Evolutionary conservation across 1,140 invertebrate genomes (phyloP).

Genomic region (Laupala kohalensis): DNA sequence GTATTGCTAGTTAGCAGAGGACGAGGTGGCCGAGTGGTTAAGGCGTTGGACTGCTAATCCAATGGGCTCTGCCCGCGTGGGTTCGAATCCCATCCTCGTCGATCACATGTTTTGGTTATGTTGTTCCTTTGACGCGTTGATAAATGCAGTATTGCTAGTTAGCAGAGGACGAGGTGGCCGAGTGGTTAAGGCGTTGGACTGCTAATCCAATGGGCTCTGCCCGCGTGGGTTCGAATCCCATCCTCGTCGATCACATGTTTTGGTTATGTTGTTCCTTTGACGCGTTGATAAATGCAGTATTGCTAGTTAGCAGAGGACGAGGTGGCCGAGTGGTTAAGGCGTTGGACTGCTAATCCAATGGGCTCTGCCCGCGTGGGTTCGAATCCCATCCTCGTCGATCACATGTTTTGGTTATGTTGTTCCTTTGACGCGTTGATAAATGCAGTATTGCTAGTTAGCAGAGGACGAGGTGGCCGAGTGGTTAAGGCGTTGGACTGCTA

Average conservation of each 20-base stretch:
- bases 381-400: conserved; percentile 13
- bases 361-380: conserved; percentile 10
- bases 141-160: too few species aligned
- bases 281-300: too few species aligned
- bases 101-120: too few species aligned
- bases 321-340: conserved; percentile 13
- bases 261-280: too few species aligned
- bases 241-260: conserved; percentile 13
- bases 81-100: conserved; percentile 17
- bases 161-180: conserved; percentile 13
- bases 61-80: conserved; percentile 17
- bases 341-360: conserved; percentile 13
- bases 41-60: conserved; percentile 17
- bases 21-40: conserved; percentile 17
- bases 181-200: conserved; percentile 13
- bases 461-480: conserved; percentile 12
- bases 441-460: too few species aligned
- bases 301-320: too few species aligned
- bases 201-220: conserved; percentile 12
- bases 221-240: conserved; percentile 11
- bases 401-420: too few species aligned
- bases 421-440: too few species aligned
- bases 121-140: too few species aligned
- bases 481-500: conserved; percentile 13
- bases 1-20: too few species aligned